A percentile compares a stretch with the other conserved stretches of the same genome.
Conservation (phyloP, 2,888 invertebrate genomes). For the Pocota personata region DNA sequence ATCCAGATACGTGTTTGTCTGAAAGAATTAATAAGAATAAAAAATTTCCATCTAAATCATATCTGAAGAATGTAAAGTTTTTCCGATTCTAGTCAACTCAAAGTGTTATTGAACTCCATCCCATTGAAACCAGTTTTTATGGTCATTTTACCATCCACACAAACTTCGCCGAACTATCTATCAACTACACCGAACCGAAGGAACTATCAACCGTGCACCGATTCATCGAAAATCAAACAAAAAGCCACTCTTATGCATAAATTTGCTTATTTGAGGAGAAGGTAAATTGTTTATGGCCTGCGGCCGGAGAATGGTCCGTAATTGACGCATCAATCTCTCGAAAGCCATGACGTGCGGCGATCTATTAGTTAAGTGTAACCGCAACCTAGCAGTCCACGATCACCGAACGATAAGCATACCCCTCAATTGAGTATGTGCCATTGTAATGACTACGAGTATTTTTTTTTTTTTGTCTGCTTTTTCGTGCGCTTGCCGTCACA, state of each 20-base stretch:
- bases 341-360: conserved; percentile 40
- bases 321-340: conserved; percentile 60
- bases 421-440: background rate
- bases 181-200: conserved; percentile 2
- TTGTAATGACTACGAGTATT: background rate
- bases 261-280: conserved; percentile 50
- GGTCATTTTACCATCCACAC: conserved; percentile 12
- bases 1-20: background rate
- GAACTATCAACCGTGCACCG: conserved; percentile 4
- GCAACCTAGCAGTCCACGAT: conserved; percentile 24
- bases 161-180: background rate
- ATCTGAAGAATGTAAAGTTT: background rate
- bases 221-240: conserved; percentile 21
- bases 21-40: background rate
- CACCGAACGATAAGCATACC: conserved; percentile 7
- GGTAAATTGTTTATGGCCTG: conserved; percentile 48
- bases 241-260: conserved; percentile 54
- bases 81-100: conserved; percentile 2
- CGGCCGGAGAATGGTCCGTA: conserved; percentile 61
- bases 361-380: conserved; percentile 60
- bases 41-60: background rate
- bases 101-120: conserved; percentile 57
- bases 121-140: conserved; percentile 51
- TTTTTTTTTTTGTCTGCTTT: background rate
- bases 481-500: conserved; percentile 5